Base-by-base conservation (phyloP, 2,888 invertebrate species). In the Alloscopus bannaensis region DNA sequence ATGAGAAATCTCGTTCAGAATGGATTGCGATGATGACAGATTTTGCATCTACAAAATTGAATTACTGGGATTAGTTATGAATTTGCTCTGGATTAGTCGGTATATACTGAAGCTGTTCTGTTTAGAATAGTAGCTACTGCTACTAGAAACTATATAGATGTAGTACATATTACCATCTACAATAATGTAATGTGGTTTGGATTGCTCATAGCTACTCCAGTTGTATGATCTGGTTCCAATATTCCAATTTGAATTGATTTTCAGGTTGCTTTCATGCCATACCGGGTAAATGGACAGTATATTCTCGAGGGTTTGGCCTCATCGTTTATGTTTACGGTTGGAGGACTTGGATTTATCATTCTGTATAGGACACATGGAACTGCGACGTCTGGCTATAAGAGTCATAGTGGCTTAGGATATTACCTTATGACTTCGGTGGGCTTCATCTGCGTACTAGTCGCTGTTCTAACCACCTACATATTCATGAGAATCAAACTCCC, bases 401-500 rank as follows among this genome's bases (percentile, higher is more conserved):
- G 94, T 0, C 94, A 96, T 47, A 95, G 96, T 0, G 96, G 96
- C 89, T 90, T 98, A 29, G 98, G 98, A 87, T 91, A 97, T 86
- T 92, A 98, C 82, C 90, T 99, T 57, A 91, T 99, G 22, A 94
- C 95, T 79, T 93, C 93, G 79, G 94, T 98, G 82, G 98, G 97
- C 50, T 97, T 97, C 87, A 91, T 96, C 52, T 95, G 95, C 87
- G 95, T 99, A 81, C 89, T 97, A 31, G 93, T 99, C 3, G 97
- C 98, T 2, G 99, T 98, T 89, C 94, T 96, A 86, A 96, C 97
- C 52, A 97, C 97, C 82, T 96, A 97, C 94, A 93, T 98, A 81
- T 99, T 99, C 88, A 99, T 99, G 98, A 92, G 95, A 86, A 99
- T 99, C 96, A 99, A 99, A 90, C 89, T 99, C 85, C 99, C 99